These are phyloP conservation scores for Tiliacea aurago DNA, from an alignment of 2,888 invertebrate species.

Conservation along the genomic window DNA sequence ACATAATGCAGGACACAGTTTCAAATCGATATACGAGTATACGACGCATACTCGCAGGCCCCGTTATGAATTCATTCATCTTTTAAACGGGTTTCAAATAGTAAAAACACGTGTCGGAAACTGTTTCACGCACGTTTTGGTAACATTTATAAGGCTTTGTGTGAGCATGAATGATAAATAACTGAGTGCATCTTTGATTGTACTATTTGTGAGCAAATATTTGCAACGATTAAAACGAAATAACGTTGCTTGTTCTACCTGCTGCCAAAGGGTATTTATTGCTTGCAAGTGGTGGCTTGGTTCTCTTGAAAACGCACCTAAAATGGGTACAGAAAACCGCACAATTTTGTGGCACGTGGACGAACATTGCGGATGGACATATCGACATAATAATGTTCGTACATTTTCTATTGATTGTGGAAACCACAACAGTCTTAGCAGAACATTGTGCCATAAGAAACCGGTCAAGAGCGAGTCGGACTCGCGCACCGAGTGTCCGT, in stretches of 20 bases:
- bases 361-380: conserved; percentile 32
- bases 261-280: neutral
- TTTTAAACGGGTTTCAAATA: conserved; percentile 36
- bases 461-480: too few species aligned
- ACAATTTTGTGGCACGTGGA: conserved; percentile 33
- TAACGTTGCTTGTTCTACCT: conserved; percentile 2
- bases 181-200: conserved; percentile 13
- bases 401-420: conserved; percentile 37
- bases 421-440: conserved; percentile 45
- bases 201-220: conserved; percentile 13
- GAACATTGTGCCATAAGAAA: conserved; percentile 18
- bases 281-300: conserved; percentile 5
- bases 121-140: conserved; percentile 37
- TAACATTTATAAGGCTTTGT: conserved; percentile 23
- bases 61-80: conserved; percentile 48
- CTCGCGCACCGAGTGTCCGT: too few species aligned
- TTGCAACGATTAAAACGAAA: conserved; percentile 6
- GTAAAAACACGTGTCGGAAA: conserved; percentile 42
- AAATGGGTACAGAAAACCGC: conserved; percentile 11
- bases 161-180: conserved; percentile 34
- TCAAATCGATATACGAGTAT: conserved; percentile 47
- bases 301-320: conserved; percentile 25
- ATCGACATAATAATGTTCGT: conserved; percentile 20
- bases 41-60: conserved; percentile 21
- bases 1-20: conserved; percentile 45